These are phyloP conservation scores for Recurvirostra avosetta DNA, from an alignment of 2,113 vertebrate genomes.

Conservation along the genomic window DNA sequence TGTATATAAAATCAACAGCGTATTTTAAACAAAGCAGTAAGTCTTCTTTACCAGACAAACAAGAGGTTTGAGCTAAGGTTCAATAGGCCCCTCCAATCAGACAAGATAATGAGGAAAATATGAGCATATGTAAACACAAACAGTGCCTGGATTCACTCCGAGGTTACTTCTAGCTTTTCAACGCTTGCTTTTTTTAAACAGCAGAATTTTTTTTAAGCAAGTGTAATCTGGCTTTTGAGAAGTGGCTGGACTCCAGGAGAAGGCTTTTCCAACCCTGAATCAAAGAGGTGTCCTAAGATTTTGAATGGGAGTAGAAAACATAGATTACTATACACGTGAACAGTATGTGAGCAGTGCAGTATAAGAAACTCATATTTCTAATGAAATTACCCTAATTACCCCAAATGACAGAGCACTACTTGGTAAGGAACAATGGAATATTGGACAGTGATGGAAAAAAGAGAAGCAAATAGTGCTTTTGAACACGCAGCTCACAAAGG, in stretches of 20 bases:
- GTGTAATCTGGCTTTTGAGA: not conserved
- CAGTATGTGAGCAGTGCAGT: not conserved
- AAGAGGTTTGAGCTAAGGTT: not conserved
- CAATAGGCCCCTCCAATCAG: not conserved
- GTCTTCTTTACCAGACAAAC: not conserved
- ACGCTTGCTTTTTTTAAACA: not conserved
- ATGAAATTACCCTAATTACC: not conserved
- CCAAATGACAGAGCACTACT: not conserved
- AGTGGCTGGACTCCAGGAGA: not conserved
- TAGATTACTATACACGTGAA: not conserved
- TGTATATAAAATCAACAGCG: not conserved
- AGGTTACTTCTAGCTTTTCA: not conserved
- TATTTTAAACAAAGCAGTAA: not conserved
- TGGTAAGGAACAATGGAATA: not conserved
- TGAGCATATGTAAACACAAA: not conserved
- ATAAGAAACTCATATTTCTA: not conserved
- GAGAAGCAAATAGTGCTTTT: not conserved
- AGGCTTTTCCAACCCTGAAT: not conserved
- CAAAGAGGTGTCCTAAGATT: not conserved
- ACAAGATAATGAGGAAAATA: not conserved
- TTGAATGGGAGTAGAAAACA: not conserved
- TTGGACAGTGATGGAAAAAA: not conserved
- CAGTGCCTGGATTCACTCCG: not conserved
- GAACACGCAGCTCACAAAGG: not conserved
- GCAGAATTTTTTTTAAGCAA: not conserved